A percentile compares a stretch with the other conserved stretches of the same genome.
Conservation (phyloP, 2,113 vertebrate species). For the Sapayoa aenigma region DNA sequence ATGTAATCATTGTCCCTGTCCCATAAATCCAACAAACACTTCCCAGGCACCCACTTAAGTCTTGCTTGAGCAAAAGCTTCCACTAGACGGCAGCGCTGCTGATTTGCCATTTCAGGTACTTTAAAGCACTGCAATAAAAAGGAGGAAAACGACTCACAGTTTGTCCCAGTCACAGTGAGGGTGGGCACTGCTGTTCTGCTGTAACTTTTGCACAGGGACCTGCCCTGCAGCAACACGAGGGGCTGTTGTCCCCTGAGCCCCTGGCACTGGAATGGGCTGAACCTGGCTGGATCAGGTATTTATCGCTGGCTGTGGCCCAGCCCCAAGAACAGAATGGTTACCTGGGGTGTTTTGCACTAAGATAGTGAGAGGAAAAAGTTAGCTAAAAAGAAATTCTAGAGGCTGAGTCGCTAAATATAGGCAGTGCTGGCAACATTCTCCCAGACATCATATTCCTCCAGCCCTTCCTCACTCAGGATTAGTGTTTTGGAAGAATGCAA, state of each 20-base stretch:
- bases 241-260: background rate
- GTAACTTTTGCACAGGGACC: fast-evolving
- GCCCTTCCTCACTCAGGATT: background rate
- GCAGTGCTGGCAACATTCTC: background rate
- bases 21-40: fast-evolving
- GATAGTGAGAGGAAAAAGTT: background rate
- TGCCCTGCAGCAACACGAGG: background rate
- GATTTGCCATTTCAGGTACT: background rate
- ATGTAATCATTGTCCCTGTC: background rate
- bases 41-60: background rate
- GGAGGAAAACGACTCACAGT: background rate
- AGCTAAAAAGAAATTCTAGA: background rate
- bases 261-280: background rate
- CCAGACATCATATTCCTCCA: background rate
- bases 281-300: background rate
- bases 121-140: background rate
- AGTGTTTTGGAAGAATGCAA: background rate
- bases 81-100: background rate
- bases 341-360: background rate
- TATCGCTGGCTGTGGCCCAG: background rate
- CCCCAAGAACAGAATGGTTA: background rate
- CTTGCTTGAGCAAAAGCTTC: background rate
- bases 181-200: background rate
- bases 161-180: background rate
- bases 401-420: background rate